A percentile compares a stretch with the other conserved stretches of the same genome.
These are phyloP conservation scores for Onchidella celtica DNA, from an alignment of 2,888 invertebrate genomes.

Conservation along the genomic window DNA sequence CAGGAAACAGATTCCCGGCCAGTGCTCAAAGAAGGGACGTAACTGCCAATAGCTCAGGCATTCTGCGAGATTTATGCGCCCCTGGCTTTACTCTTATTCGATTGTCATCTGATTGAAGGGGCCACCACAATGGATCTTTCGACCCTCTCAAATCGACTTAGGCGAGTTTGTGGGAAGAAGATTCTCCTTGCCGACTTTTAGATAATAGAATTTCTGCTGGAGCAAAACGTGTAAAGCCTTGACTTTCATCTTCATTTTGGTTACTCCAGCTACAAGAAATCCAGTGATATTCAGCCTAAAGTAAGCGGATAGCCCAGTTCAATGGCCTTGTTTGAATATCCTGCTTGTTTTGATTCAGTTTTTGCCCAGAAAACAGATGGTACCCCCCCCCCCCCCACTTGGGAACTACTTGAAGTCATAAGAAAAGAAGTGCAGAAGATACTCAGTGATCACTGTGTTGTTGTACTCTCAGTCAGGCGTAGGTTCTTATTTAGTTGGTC, in stretches of 20 bases:
- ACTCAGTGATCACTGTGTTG: too few relatives aligned
- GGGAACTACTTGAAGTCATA: too few relatives aligned
- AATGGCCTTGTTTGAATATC: too few relatives aligned
- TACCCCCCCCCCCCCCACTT: too few relatives aligned
- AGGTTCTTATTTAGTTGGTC: too few relatives aligned
- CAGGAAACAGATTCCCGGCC: not conserved
- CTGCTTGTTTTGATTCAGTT: too few relatives aligned
- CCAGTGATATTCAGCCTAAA: too few relatives aligned
- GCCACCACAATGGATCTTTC: not conserved
- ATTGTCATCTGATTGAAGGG: constrained; percentile 42
- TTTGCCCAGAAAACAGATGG: too few relatives aligned
- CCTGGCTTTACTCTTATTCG: constrained; percentile 39
- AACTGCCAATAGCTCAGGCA: constrained; percentile 35
- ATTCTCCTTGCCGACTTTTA: not conserved
- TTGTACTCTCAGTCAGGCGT: too few relatives aligned
- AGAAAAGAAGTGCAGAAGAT: too few relatives aligned
- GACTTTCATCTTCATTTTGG: not conserved
- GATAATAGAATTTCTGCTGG: not conserved
- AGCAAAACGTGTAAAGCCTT: not conserved
- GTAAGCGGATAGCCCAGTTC: too few relatives aligned
- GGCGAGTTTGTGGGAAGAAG: not conserved
- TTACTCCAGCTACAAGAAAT: not conserved
- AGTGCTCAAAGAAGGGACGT: constrained; percentile 16
- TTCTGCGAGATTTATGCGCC: constrained; percentile 40
- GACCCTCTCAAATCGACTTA: not conserved